Conservation (phyloP, 2,888 invertebrate species). For the Galeruca laticollis region DNA sequence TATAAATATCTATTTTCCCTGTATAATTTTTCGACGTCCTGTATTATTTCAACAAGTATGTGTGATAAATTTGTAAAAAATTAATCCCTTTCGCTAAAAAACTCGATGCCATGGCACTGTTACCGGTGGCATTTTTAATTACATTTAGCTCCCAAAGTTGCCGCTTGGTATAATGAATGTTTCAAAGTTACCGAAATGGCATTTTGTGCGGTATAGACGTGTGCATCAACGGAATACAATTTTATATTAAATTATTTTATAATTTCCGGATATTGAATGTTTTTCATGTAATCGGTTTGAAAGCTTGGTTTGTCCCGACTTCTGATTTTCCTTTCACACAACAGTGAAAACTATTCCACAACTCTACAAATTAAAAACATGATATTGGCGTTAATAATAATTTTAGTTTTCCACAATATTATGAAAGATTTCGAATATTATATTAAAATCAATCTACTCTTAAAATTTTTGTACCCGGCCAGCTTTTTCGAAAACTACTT, state of each 20-base stretch:
- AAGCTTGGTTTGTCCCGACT: not conserved
- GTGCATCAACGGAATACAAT: slow-evolving; percentile 27
- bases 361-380: too few species aligned
- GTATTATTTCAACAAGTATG: too few species aligned
- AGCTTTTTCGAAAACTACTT: too few species aligned
- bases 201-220: slow-evolving; percentile 19
- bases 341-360: too few species aligned
- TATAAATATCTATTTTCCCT: not conserved
- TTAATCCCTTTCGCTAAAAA: not conserved
- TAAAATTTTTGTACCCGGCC: too few species aligned
- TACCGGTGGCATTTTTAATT: slow-evolving; percentile 34
- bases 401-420: too few species aligned
- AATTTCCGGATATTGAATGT: slow-evolving; percentile 26
- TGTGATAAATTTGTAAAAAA: not conserved
- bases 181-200: slow-evolving; percentile 26
- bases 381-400: too few species aligned
- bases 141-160: slow-evolving; percentile 31
- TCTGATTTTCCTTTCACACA: too few species aligned
- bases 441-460: too few species aligned
- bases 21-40: not conserved
- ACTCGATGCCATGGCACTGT: not conserved
- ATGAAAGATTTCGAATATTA: too few species aligned
- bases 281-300: slow-evolving; percentile 15
- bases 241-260: slow-evolving; percentile 31
- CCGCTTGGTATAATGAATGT: slow-evolving; percentile 30